Evolutionary conservation across 1,140 invertebrate species (phyloP).

Genomic region (Nebria ingens): DNA sequence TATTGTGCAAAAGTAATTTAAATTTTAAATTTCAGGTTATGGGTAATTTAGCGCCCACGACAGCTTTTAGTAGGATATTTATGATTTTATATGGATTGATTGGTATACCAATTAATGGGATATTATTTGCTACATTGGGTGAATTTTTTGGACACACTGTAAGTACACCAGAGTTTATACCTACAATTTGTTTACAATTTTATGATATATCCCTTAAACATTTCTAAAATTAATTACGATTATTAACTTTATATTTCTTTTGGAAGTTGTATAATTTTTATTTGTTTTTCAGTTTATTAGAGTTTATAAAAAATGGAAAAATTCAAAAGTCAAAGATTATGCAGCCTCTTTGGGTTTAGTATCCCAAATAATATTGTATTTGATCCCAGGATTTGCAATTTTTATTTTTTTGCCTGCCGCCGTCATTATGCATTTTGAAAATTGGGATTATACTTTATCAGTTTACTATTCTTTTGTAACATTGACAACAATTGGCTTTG

Average conservation of each 20-base stretch:
- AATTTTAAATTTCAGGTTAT: slow-evolving; percentile 69
- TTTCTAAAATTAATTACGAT: too few relatives aligned
- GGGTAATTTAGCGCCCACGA: slow-evolving; percentile 82
- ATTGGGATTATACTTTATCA: slow-evolving; percentile 80
- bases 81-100: slow-evolving; percentile 89
- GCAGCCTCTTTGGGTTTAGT: slow-evolving; percentile 59
- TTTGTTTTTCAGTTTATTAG: slow-evolving; percentile 49
- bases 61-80: slow-evolving; percentile 65
- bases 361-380: slow-evolving; percentile 65
- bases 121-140: slow-evolving; percentile 66
- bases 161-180: slow-evolving; percentile 24
- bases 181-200: slow-evolving; percentile 10
- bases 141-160: slow-evolving; percentile 70
- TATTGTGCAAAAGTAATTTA: too few relatives aligned
- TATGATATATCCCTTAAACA: not conserved
- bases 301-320: slow-evolving; percentile 67
- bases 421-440: slow-evolving; percentile 79
- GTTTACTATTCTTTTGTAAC: slow-evolving; percentile 90
- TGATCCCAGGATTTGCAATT: slow-evolving; percentile 75
- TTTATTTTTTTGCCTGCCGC: slow-evolving; percentile 89
- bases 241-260: too few relatives aligned
- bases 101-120: slow-evolving; percentile 91
- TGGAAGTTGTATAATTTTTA: not conserved
- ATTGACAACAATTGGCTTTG: slow-evolving; percentile 89
- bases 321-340: slow-evolving; percentile 52